These are phyloP conservation scores for Tachuris rubrigastra DNA, from an alignment of 2,113 vertebrate species.

Conservation along the genomic window DNA sequence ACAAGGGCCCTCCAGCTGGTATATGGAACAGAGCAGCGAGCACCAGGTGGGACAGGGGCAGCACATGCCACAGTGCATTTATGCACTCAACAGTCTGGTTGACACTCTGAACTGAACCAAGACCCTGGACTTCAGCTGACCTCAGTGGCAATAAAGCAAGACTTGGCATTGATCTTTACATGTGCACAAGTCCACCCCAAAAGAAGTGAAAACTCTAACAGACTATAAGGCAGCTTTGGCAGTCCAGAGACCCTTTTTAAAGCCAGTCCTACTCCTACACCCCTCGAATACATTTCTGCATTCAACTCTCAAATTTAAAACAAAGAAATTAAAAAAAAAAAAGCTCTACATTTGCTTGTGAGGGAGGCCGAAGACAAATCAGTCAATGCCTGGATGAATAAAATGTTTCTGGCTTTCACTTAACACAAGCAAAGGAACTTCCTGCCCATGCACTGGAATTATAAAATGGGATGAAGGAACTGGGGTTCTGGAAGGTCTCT, in stretches of 20 bases:
- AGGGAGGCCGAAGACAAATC: slow-evolving; percentile 36
- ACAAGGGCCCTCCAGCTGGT: slow-evolving; percentile 27
- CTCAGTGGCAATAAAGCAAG: not conserved
- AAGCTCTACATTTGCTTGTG: not conserved
- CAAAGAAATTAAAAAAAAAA: not conserved
- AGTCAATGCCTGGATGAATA: slow-evolving; percentile 12
- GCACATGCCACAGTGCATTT: not conserved
- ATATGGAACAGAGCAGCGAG: slow-evolving; percentile 23
- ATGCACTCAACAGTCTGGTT: not conserved
- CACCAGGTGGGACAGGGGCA: slow-evolving; percentile 36
- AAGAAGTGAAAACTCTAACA: not conserved
- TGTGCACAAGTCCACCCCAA: not conserved
- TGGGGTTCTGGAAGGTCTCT: slow-evolving; percentile 23
- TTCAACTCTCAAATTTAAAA: not conserved
- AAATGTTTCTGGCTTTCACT: slow-evolving; percentile 49
- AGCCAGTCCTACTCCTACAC: not conserved
- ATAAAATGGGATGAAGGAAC: not conserved
- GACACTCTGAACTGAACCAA: not conserved
- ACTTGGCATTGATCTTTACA: not conserved
- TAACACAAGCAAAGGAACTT: slow-evolving; percentile 53
- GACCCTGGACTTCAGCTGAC: slow-evolving; percentile 22
- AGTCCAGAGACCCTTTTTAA: slow-evolving; percentile 27
- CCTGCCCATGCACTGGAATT: slow-evolving; percentile 13
- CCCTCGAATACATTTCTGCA: slow-evolving; percentile 3
- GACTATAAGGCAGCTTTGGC: not conserved